Evolutionary conservation across 2,113 vertebrate species (phyloP).

Genomic region (Columbina picui): DNA sequence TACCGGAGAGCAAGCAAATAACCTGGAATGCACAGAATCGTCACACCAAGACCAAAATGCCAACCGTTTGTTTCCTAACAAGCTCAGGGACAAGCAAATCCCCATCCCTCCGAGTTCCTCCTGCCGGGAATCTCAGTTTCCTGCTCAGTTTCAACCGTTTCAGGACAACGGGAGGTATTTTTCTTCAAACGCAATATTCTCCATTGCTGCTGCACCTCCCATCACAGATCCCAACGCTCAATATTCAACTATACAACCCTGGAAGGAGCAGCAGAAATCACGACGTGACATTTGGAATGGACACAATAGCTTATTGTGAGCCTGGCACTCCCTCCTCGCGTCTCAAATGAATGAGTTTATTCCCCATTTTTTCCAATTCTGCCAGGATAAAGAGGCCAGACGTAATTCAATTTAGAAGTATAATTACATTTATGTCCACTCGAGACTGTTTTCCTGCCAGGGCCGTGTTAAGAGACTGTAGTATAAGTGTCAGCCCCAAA

Average conservation of each 20-base stretch:
- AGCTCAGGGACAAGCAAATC: not conserved
- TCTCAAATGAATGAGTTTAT: not conserved
- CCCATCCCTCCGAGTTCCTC: not conserved
- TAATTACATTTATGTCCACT: constrained; percentile 6
- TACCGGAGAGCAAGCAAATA: constrained; percentile 47
- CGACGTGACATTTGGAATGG: not conserved
- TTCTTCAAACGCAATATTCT: not conserved
- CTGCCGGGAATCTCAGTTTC: not conserved
- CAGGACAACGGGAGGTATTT: not conserved
- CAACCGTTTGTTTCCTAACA: constrained; percentile 55
- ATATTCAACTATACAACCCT: not conserved
- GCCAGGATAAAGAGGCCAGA: not conserved
- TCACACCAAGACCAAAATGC: constrained; percentile 60
- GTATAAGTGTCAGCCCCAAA: not conserved
- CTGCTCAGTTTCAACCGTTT: not conserved
- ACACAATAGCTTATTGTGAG: not conserved
- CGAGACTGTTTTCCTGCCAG: not conserved
- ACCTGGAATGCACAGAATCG: constrained; percentile 77
- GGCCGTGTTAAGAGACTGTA: not conserved
- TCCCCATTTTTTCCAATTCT: not conserved
- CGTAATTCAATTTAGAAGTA: not conserved
- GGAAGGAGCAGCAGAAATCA: not conserved
- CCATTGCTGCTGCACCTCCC: not conserved
- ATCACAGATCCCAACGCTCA: not conserved
- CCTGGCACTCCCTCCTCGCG: not conserved